A percentile compares a stretch with the other conserved stretches of the same genome.
These are phyloP conservation scores for Epicauta chinensis DNA, from an alignment of 1,140 invertebrate species.

Conservation along the genomic window DNA sequence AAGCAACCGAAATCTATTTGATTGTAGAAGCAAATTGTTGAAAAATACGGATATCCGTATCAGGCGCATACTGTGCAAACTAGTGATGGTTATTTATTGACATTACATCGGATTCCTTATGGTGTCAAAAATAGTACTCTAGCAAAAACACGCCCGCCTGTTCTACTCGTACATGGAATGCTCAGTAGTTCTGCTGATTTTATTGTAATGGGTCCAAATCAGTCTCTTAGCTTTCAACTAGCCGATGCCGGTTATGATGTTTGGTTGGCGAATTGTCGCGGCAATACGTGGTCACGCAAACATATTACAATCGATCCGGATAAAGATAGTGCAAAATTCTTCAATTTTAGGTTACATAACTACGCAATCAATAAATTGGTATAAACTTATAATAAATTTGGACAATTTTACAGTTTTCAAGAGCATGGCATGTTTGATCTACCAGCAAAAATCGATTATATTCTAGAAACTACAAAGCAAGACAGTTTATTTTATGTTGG, in stretches of 20 bases:
- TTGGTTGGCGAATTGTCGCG: conserved; percentile 57
- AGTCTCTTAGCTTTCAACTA: conserved; percentile 50
- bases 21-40: no score
- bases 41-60: conserved; percentile 53
- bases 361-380: no score
- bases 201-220: conserved; percentile 2
- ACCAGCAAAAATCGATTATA: conserved; percentile 54
- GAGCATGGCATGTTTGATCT: conserved; percentile 61
- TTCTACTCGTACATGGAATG: conserved; percentile 60
- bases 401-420: conserved; percentile 37
- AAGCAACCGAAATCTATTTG: no score
- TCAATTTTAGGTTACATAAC: conserved; percentile 12
- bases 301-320: conserved; percentile 6
- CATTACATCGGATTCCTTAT: conserved; percentile 57
- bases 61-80: conserved; percentile 60
- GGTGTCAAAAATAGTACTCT: conserved; percentile 26
- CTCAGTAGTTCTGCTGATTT: conserved; percentile 51
- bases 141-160: conserved; percentile 30
- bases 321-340: conserved; percentile 5
- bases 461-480: conserved; percentile 45
- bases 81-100: conserved; percentile 62
- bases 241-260: conserved; percentile 59
- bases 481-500: conserved; percentile 49
- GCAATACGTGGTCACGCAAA: conserved; percentile 6
- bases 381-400: background rate